phyloP scores from a whole-genome alignment of 2,797 vertebrate species.

The Lithobates pipiens region DNA sequence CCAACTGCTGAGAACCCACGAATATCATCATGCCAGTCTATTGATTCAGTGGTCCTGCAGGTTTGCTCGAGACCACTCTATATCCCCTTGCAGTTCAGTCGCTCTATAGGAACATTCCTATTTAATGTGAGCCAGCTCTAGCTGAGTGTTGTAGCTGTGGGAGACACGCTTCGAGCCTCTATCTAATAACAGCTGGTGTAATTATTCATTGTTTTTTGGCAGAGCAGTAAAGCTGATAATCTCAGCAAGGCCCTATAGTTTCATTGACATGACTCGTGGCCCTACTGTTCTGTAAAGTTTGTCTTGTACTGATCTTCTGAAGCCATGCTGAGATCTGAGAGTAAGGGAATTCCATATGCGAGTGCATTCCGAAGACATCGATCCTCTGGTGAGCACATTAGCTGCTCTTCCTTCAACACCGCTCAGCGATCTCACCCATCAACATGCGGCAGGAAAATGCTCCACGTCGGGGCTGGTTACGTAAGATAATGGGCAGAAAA shows the following conservation, averaged over 20 bases:
- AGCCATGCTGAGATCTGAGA: conserved; percentile 50
- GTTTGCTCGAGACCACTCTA: neutral
- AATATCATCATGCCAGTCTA: too few species aligned
- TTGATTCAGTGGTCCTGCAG: too few species aligned
- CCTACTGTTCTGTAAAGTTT: conserved; percentile 52
- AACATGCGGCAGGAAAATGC: neutral
- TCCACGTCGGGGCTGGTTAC: neutral
- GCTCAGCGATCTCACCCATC: conserved; percentile 3
- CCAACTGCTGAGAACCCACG: too few species aligned
- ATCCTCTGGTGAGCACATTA: neutral
- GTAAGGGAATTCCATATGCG: neutral
- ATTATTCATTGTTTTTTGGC: conserved; percentile 52
- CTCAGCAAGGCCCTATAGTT: conserved; percentile 44
- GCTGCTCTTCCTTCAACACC: neutral
- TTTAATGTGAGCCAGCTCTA: neutral
- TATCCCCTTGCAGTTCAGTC: neutral
- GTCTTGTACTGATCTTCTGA: conserved; percentile 48
- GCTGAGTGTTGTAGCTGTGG: conserved; percentile 16
- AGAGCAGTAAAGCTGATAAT: conserved; percentile 51
- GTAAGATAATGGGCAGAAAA: neutral
- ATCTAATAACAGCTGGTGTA: conserved; percentile 43
- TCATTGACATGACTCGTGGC: conserved; percentile 27
- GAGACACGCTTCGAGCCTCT: neutral
- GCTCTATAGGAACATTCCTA: neutral
- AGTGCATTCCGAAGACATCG: conserved; percentile 1